Evolutionary conservation across 2,113 vertebrate genomes (phyloP), one percentile per base, ranked within the genome.

Genomic region (Chauna torquata): DNA sequence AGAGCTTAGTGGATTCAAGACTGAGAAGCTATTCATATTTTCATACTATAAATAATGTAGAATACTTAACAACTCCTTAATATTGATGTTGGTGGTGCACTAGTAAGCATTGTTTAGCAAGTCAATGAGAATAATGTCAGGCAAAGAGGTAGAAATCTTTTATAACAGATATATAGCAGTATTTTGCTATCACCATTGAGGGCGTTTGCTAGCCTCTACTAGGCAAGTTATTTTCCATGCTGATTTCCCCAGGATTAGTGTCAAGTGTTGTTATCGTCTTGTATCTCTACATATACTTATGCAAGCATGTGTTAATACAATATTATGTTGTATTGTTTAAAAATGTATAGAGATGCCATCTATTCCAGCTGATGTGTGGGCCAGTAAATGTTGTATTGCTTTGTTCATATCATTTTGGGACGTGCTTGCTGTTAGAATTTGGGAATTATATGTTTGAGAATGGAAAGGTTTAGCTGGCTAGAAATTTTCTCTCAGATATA

Each of bases 11-110:
- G 86, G 78, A 95, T 91, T 77, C 86, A 90, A 82, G 61, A 54
- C 74, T 84, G 66, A 72, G 50, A 91, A 91, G 40, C 45, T 95
- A 66, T 94, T 92, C 36, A 22, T 95, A 87, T 92, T 95, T 95
- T 95, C 62, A n/a, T 82, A 34, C n/a, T 87, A 94, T 95, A 94
- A 97, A 97, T 95, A 91, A 94, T 95, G 92, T 85, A 95, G 75
- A 94, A 85, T 96, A 97, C 95, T 94, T 96, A 96, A 95, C 89
- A 95, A 47, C 4, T 36, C 75, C 94, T 96, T 97, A 96, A 97
- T 97, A 96, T 94, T 95, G 70, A 89, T 97, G 91, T 66, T 70
- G 75, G 87, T 87, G 54, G 70, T 59, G 89, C n/a, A 77, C 58
- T 92, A 49, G 74, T 74, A 90, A 76, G 86, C 50, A 77, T 72